A percentile compares a stretch with the other conserved stretches of the same genome.
phyloP scores from a whole-genome alignment of 2,888 invertebrate species.

The Lacanobia wlatinum region DNA sequence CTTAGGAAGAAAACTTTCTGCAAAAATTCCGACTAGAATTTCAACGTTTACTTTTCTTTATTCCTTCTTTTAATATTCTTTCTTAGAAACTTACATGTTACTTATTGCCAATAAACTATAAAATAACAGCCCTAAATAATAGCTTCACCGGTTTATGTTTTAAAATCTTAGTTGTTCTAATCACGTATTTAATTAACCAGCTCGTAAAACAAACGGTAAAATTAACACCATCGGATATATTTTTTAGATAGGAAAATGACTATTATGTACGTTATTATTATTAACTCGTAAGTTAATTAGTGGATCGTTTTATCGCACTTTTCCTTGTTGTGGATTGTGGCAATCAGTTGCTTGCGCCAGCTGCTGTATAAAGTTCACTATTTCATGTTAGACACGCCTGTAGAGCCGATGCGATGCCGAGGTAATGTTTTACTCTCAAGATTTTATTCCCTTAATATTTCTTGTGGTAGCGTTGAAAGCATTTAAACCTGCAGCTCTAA shows the following conservation, averaged over 20 bases:
- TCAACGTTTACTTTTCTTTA: neutral
- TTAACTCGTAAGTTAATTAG: constrained; percentile 43
- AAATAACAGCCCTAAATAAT: constrained; percentile 11
- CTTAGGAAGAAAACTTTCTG: neutral
- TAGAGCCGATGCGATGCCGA: constrained; percentile 66
- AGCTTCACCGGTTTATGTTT: neutral
- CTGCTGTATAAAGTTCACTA: constrained; percentile 69
- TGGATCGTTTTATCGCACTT: constrained; percentile 26
- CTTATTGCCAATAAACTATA: neutral
- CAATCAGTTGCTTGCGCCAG: constrained; percentile 40
- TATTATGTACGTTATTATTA: constrained; percentile 9
- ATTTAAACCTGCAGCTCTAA: constrained; percentile 30
- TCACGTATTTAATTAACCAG: constrained; percentile 12
- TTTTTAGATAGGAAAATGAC: constrained; percentile 3
- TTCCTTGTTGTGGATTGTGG: constrained; percentile 20
- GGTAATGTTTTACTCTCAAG: constrained; percentile 72
- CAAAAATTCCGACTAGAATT: neutral
- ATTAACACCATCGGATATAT: neutral
- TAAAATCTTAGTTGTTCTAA: constrained; percentile 8
- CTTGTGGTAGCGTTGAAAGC: constrained; percentile 64
- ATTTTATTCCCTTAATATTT: constrained; percentile 74
- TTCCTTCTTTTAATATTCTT: neutral
- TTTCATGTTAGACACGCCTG: constrained; percentile 74
- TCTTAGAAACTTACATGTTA: neutral
- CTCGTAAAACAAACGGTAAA: constrained; percentile 40